Evolutionary conservation across 2,888 invertebrate genomes (phyloP), one percentile per base, ranked within the genome.

Genomic region (Halictus quadricinctus): DNA sequence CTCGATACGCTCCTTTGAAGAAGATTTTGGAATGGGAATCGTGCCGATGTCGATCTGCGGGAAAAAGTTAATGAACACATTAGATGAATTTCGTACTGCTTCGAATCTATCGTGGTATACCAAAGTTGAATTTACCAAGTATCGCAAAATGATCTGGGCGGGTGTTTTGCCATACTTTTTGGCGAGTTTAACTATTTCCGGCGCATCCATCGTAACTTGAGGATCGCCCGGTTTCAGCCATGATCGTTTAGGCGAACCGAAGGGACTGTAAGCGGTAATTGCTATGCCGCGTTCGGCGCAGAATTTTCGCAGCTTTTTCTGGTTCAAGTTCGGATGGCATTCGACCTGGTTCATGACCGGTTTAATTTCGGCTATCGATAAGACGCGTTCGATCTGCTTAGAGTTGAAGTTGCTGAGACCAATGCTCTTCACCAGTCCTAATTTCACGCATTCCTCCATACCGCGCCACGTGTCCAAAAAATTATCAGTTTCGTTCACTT

Each of bases 371-470:
- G 96, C 95, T 75, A 95, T 95, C 0, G 95, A 95, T 21, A 97
- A 87, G 2, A 98, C 88, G 18, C 97, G 95, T 77, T 96, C 95
- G 8, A 97, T 95, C 93, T 98, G 98, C 48, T 96, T 94, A 21
- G 95, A 95, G 92, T 97, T 97, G 93, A 98, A 98, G 94, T 98
- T 98, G 69, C 97, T 97, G 0, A 98, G 93, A 0, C 98, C 98
- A 84, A 98, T 97, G 58, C 96, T 96, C 90, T 95, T 96, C 0
- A 96, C 94, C 18, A 97, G 94, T 0, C 97, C 97, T 69, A 95
- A 90, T 46, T 95, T 94, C 54, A 96, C 96, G 46, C 96, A 96
- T 70, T 97, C 96, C 92, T 97, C 97, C 97, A 98, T 96, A 3
- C 96, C 97, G 88, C 95, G 94, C 96, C 97, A 97, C 0, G 97